Percentiles rank a stretch among this genome's conserved stretches.
phyloP scores from a whole-genome alignment of 2,113 vertebrate genomes.

The Ursus arctos region DNA sequence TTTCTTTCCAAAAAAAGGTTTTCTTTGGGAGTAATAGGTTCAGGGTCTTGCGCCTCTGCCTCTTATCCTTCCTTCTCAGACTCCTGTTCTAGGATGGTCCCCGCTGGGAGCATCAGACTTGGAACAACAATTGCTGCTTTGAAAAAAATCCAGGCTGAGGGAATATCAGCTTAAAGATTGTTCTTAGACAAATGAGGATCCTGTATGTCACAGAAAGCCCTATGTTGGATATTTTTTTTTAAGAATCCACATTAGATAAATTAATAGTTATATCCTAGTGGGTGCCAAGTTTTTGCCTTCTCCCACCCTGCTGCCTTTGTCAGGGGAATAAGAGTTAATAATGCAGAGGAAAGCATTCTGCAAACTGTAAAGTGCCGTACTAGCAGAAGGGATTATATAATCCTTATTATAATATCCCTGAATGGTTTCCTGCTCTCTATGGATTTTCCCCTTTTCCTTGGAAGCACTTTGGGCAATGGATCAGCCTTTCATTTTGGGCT shows the following conservation, averaged over 20 bases:
- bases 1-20: background rate
- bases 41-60: conserved; percentile 5
- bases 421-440: conserved; percentile 39
- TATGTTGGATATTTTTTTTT: background rate
- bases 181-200: conserved; percentile 58
- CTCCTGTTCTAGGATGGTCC: conserved; percentile 6
- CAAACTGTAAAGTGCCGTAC: conserved; percentile 29
- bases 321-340: conserved; percentile 20
- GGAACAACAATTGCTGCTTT: conserved; percentile 50
- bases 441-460: background rate
- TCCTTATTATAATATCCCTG: background rate
- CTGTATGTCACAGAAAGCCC: conserved; percentile 46
- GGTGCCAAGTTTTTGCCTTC: conserved; percentile 19
- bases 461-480: background rate
- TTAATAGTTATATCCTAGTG: conserved; percentile 8
- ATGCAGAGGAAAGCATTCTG: conserved; percentile 46
- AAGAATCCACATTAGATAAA: background rate
- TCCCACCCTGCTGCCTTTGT: background rate
- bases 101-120: background rate
- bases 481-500: conserved; percentile 33
- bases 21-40: conserved; percentile 27
- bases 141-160: conserved; percentile 27
- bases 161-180: conserved; percentile 59
- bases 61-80: conserved; percentile 44
- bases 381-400: conserved; percentile 42